Conservation (phyloP, 2,113 vertebrate genomes). For the Ceyx melanurus region DNA sequence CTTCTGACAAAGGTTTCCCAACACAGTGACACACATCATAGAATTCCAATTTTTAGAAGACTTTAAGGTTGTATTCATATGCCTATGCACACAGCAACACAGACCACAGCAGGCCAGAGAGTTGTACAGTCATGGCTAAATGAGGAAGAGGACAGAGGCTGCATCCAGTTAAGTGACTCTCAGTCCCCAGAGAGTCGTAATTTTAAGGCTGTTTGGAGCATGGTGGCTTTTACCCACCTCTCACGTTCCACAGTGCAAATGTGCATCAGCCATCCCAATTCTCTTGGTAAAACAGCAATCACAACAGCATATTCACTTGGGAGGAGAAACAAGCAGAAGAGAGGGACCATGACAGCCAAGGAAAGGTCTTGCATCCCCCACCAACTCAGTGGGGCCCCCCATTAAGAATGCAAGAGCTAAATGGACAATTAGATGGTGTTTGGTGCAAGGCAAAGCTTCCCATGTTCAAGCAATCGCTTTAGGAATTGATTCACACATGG, state of each 20-base stretch:
- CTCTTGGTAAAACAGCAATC: conserved; percentile 1
- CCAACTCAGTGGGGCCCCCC: background rate
- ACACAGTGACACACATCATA: background rate
- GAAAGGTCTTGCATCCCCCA: background rate
- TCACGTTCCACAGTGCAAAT: conserved; percentile 46
- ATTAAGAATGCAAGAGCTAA: background rate
- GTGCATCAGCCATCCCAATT: conserved; percentile 30
- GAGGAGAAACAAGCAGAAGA: background rate
- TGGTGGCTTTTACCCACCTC: background rate
- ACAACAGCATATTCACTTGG: background rate
- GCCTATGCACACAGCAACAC: background rate
- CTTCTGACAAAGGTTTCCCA: background rate
- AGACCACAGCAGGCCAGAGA: background rate
- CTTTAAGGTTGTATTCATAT: background rate
- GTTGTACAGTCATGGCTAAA: background rate
- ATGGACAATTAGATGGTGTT: background rate
- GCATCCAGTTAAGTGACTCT: conserved; percentile 53
- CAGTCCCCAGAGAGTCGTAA: conserved; percentile 14
- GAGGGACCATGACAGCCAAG: background rate
- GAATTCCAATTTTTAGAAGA: background rate
- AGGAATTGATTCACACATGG: background rate
- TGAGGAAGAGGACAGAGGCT: conserved; percentile 8
- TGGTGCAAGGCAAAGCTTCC: background rate
- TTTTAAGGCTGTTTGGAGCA: conserved; percentile 64
- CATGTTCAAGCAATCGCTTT: background rate